Conservation (phyloP, 2,797 vertebrate genomes). For the Parotocinclus haroldoi region DNA sequence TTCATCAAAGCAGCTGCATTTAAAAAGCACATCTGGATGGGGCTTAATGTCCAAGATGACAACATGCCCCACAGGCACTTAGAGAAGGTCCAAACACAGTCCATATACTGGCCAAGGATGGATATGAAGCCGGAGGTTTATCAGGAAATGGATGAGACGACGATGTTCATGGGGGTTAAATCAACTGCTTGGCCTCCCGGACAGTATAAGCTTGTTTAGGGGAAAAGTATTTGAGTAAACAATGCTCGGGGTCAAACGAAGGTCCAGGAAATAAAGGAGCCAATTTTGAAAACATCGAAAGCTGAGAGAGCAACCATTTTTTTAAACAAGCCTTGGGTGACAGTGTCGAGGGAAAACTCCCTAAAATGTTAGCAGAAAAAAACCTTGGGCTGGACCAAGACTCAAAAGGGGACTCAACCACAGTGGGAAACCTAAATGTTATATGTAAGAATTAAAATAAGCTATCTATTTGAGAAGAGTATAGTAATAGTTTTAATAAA, state of each 20-base stretch:
- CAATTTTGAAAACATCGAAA: not conserved
- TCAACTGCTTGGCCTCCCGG: slow-evolving; percentile 16
- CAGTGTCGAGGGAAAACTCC: no score
- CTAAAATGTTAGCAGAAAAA: no score
- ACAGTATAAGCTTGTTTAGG: slow-evolving; percentile 23
- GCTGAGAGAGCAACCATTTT: not conserved
- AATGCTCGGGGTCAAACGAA: slow-evolving; percentile 15
- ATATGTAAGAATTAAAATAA: no score
- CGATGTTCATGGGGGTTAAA: slow-evolving; percentile 27
- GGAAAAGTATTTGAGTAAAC: slow-evolving; percentile 16
- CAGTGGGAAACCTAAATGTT: no score
- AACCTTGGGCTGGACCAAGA: no score
- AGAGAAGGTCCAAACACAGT: slow-evolving; percentile 22
- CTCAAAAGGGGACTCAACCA: no score
- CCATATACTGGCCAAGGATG: slow-evolving; percentile 23
- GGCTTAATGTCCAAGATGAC: slow-evolving; percentile 33
- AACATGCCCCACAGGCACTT: slow-evolving; percentile 30
- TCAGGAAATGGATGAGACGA: slow-evolving; percentile 16
- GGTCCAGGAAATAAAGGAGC: not conserved
- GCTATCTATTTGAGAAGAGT: no score
- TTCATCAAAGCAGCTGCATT: slow-evolving; percentile 18
- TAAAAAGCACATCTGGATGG: slow-evolving; percentile 37
- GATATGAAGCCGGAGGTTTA: not conserved
- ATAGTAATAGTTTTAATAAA: no score
- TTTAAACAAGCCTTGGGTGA: no score